Percentiles rank a stretch among this genome's conserved stretches.
phyloP scores from a whole-genome alignment of 1,140 invertebrate species.

The Ceratosolen solmsi region DNA sequence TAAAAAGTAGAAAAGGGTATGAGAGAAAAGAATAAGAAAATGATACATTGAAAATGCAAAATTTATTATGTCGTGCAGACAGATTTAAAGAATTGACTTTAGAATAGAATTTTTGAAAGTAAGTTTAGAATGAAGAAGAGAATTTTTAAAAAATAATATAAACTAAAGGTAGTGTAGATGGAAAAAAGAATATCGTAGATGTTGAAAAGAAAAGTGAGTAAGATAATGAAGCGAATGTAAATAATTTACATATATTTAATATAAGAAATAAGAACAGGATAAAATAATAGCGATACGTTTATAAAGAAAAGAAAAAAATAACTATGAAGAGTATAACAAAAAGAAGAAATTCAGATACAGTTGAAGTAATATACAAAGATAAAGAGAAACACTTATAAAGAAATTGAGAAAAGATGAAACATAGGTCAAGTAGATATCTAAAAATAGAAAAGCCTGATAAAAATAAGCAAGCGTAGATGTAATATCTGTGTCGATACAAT shows the following conservation, averaged over 20 bases:
- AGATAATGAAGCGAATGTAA: too few relatives aligned
- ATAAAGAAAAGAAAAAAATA: slow-evolving; percentile 53
- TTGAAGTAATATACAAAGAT: slow-evolving; percentile 33
- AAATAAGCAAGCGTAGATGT: slow-evolving; percentile 51
- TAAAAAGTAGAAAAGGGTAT: slow-evolving; percentile 32
- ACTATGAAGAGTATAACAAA: slow-evolving; percentile 40
- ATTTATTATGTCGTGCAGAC: too few relatives aligned
- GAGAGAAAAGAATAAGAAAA: slow-evolving; percentile 35
- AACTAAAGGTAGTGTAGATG: too few relatives aligned
- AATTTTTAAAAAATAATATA: too few relatives aligned
- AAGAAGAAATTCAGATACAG: slow-evolving; percentile 36
- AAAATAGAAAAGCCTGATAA: slow-evolving; percentile 54
- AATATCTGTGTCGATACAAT: slow-evolving; percentile 48
- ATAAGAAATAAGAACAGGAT: neutral
- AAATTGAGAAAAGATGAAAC: slow-evolving; percentile 51
- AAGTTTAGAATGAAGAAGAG: too few relatives aligned
- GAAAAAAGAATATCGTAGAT: too few relatives aligned
- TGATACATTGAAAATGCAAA: slow-evolving; percentile 6
- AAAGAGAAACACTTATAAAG: slow-evolving; percentile 55
- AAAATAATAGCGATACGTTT: slow-evolving; percentile 24
- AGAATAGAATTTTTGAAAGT: too few relatives aligned
- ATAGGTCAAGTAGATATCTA: slow-evolving; percentile 52
- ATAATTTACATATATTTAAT: too few relatives aligned
- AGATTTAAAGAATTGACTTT: too few relatives aligned
- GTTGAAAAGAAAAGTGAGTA: too few relatives aligned